These are phyloP conservation scores for Ascidia mentula DNA, from an alignment of 23 tunicate genomes.

Conservation along the genomic window DNA sequence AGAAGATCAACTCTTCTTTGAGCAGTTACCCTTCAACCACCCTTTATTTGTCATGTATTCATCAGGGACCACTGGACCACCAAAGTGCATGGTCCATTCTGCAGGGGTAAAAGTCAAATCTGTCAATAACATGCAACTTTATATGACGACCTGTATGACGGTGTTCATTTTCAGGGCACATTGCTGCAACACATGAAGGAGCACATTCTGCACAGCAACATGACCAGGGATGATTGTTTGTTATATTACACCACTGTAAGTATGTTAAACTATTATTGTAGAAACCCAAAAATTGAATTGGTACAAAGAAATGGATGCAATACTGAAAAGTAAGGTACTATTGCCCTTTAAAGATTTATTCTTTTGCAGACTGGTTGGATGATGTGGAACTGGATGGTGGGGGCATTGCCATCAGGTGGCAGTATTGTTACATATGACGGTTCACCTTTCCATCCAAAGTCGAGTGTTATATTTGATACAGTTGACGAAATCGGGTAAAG, in stretches of 20 bases:
- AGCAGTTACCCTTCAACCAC: conserved; percentile 86
- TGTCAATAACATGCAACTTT: not conserved
- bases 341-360: too few relatives aligned
- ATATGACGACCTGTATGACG: not conserved
- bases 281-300: too few relatives aligned
- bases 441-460: conserved; percentile 80
- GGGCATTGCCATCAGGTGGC: conserved; percentile 73
- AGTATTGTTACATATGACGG: conserved; percentile 82
- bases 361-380: conserved; percentile 85
- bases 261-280: not conserved
- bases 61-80: conserved; percentile 93
- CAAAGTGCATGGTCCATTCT: conserved; percentile 96
- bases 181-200: conserved; percentile 81
- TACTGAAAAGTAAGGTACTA: too few relatives aligned
- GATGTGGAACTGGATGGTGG: conserved; percentile 99
- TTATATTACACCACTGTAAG: conserved; percentile 77
- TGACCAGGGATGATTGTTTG: conserved; percentile 59
- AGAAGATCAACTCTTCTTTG: conserved; percentile 37
- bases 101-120: conserved; percentile 56
- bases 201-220: conserved; percentile 83
- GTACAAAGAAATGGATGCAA: too few relatives aligned
- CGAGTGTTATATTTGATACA: conserved; percentile 50
- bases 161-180: conserved; percentile 50
- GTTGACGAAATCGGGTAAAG: conserved; percentile 56
- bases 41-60: conserved; percentile 92